phyloP scores from a whole-genome alignment of 2,888 invertebrate species.

The Ophioninae sp. region DNA sequence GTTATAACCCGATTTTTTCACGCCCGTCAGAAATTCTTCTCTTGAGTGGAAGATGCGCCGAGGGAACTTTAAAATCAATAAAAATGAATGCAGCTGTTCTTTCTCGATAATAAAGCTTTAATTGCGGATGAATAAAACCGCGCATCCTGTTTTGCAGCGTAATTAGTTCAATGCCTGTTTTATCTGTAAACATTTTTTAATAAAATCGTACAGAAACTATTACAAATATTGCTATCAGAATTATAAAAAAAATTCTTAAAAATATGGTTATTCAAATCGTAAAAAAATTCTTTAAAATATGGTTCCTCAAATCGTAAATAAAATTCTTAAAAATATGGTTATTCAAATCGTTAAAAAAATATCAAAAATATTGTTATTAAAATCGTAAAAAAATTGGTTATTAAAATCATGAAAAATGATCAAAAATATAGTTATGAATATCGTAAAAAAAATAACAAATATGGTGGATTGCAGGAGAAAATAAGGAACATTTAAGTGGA shows the following conservation, averaged over 20 bases:
- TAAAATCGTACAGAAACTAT: too few relatives aligned
- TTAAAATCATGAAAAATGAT: background rate
- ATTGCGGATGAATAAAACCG: background rate
- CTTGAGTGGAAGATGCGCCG: slow-evolving; percentile 17
- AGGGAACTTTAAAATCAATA: background rate
- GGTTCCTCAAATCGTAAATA: too few relatives aligned
- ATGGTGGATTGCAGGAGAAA: background rate
- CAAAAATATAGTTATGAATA: background rate
- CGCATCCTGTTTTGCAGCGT: background rate
- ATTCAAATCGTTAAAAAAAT: too few relatives aligned
- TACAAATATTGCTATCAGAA: too few relatives aligned
- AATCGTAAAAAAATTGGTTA: background rate
- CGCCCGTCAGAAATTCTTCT: slow-evolving; percentile 26
- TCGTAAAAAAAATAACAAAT: background rate
- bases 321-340: too few relatives aligned
- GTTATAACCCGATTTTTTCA: slow-evolving; percentile 76
- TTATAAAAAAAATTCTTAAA: too few relatives aligned
- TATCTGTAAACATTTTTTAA: background rate
- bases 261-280: too few relatives aligned
- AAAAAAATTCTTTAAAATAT: too few relatives aligned
- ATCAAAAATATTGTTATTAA: background rate
- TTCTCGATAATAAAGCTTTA: background rate
- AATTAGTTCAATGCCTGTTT: background rate
- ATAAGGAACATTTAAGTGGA: background rate
- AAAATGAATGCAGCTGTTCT: background rate